phyloP scores from a whole-genome alignment of 2,113 vertebrate species.

The Polyodon spathula region DNA sequence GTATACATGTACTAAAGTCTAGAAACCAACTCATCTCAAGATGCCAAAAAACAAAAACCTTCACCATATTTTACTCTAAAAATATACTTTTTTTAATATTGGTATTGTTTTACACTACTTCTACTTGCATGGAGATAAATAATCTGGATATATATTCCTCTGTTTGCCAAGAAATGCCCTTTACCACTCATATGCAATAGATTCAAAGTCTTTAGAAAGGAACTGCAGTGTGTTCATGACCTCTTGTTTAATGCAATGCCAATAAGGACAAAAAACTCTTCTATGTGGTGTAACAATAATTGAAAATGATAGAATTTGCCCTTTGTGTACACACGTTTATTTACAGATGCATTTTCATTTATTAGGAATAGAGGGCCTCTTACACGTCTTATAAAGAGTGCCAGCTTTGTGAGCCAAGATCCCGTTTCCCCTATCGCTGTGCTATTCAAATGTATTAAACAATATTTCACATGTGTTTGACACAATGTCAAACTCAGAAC shows the following conservation, averaged over 20 bases:
- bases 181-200: neutral
- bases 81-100: conserved; percentile 36
- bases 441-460: conserved; percentile 85
- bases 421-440: conserved; percentile 59
- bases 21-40: conserved; percentile 40
- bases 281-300: too few relatives aligned
- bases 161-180: neutral
- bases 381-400: conserved; percentile 53
- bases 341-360: conserved; percentile 67
- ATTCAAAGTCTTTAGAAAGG: neutral
- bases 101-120: conserved; percentile 28
- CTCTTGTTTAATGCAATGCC: neutral
- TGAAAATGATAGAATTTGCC: neutral
- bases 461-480: conserved; percentile 88
- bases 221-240: neutral
- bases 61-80: conserved; percentile 37
- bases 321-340: conserved; percentile 52
- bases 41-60: conserved; percentile 34
- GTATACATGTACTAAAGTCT: conserved; percentile 39
- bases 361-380: conserved; percentile 56
- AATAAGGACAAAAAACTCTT: too few relatives aligned
- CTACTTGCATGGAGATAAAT: neutral
- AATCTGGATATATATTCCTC: neutral
- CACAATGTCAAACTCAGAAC: conserved; percentile 75
- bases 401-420: conserved; percentile 57